Evolutionary conservation across 2,888 invertebrate genomes (phyloP), one percentile per base, ranked within the genome.

Genomic region (Physocephala rufipes): DNA sequence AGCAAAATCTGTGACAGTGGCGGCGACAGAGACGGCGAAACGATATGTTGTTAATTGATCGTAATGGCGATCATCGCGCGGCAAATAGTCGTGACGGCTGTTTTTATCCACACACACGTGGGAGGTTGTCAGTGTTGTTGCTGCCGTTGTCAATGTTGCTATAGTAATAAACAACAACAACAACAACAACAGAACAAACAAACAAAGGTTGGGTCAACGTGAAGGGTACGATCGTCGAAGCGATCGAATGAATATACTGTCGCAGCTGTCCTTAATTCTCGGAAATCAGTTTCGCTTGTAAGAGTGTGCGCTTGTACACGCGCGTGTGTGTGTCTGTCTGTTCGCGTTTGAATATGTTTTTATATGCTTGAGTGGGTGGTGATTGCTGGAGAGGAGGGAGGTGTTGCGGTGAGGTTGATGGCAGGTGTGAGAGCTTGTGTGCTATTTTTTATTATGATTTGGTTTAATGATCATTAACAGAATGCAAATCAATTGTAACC

Each of bases 381-480:
- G 36, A n/a, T 47, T 21, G 64, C 26, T 47, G 49, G 43, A 64
- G 64, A 19, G 19, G 49, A 49, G 49, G 26, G 15, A 21, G 58
- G 58, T n/a, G 24, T n/a, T n/a, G 58, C 24, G 15, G 47, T 47
- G 21, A 43, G 43, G 49, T n/a, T 21, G 66, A 4, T 30, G 66
- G 55, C 66, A 66, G 66, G 36, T 63, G 51, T 24, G 30, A 2
- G 43, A 7, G 43, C 13, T n/a, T 47, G 55, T 21, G 67, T 47
- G 47, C 51, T 36, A 71, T 47, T 51, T 71, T 79, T 81, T 80
- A 81, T 81, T 82, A n/a, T n/a, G 81, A 82, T 82, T 81, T 81
- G 78, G 81, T 82, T 81, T 80, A 78, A 82, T 79, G 81, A 30
- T 55, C 66, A 66, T 66, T 55, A 51, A 28, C 36, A 36, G 9